Percentiles rank a stretch among this genome's conserved stretches.
These are phyloP conservation scores for Volucella inflata DNA, from an alignment of 2,888 invertebrate species.

Conservation along the genomic window DNA sequence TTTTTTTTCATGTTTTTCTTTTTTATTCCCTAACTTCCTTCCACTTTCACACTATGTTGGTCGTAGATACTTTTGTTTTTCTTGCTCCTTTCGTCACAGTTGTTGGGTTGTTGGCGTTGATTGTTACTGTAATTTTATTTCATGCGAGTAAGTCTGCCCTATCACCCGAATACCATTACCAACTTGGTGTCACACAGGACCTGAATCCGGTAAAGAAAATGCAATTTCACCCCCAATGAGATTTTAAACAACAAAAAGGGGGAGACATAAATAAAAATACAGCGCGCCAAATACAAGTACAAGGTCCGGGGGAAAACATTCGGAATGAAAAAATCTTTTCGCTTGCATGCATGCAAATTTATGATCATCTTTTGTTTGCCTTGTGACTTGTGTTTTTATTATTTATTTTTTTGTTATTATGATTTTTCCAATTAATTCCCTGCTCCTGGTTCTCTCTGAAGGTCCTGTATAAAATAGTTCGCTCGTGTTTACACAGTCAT, in stretches of 20 bases:
- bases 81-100: conserved; percentile 37
- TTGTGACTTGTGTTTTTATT: conserved; percentile 26
- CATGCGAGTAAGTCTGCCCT: conserved; percentile 35
- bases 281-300: not conserved
- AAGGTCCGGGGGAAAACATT: conserved; percentile 34
- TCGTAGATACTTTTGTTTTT: not conserved
- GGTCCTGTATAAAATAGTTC: conserved; percentile 16
- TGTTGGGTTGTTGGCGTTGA: conserved; percentile 36
- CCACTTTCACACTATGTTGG: conserved; percentile 33
- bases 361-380: conserved; percentile 51
- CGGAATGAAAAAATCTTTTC: conserved; percentile 44
- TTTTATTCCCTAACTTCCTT: conserved; percentile 4
- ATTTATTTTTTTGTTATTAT: conserved; percentile 18
- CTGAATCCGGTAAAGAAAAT: conserved; percentile 39
- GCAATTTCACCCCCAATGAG: conserved; percentile 67
- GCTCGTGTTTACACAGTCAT: no score
- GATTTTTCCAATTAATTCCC: conserved; percentile 65
- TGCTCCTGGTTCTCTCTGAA: conserved; percentile 2
- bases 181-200: conserved; percentile 45
- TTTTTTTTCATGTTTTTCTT: conserved; percentile 26
- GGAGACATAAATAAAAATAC: conserved; percentile 22
- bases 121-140: conserved; percentile 52
- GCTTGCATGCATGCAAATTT: conserved; percentile 49
- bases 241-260: conserved; percentile 55
- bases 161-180: not conserved